phyloP scores from a whole-genome alignment of 2,113 vertebrate species.

The Passer domesticus region DNA sequence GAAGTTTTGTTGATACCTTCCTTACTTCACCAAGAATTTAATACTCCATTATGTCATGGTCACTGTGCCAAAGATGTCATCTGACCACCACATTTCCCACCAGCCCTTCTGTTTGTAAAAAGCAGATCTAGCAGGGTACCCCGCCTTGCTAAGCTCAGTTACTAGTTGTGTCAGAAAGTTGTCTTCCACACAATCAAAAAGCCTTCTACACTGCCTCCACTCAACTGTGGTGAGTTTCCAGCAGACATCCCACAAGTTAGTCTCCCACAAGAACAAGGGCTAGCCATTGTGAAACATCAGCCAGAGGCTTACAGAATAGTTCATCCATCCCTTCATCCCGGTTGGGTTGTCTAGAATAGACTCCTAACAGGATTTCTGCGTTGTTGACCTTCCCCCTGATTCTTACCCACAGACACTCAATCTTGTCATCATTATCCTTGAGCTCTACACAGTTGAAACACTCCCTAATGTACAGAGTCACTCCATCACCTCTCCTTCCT shows the following conservation, averaged over 20 bases:
- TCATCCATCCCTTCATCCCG: background rate
- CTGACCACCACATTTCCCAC: background rate
- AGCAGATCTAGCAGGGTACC: background rate
- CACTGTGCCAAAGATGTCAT: background rate
- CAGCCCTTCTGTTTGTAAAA: background rate
- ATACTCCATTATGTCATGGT: background rate
- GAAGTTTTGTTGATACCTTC: background rate
- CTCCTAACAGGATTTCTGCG: background rate
- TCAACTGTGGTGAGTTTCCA: background rate
- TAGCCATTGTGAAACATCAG: background rate
- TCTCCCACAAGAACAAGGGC: background rate
- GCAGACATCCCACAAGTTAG: background rate
- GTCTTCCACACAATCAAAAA: background rate
- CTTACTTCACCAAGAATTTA: background rate
- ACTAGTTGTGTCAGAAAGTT: background rate
- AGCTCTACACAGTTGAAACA: background rate
- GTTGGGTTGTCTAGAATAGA: background rate
- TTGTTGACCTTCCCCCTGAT: background rate
- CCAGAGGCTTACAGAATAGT: background rate
- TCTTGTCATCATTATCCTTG: background rate
- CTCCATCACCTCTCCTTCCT: background rate
- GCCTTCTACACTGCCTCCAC: background rate
- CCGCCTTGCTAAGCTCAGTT: background rate
- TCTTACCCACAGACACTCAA: background rate
- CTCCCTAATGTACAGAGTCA: background rate